phyloP scores from a whole-genome alignment of 2,888 invertebrate species.

The Sphaerophoria taeniata region DNA sequence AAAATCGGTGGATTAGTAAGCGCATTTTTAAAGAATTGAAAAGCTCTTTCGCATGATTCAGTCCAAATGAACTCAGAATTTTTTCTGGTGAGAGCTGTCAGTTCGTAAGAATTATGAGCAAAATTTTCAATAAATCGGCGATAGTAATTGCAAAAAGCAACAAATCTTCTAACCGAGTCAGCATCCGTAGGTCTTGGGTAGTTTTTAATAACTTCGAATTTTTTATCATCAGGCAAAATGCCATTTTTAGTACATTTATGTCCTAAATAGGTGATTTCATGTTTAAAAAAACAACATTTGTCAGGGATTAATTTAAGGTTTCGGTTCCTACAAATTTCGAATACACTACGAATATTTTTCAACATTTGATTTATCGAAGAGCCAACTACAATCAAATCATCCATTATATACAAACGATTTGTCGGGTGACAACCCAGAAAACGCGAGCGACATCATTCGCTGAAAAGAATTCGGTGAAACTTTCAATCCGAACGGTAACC shows the following conservation, averaged over 20 bases:
- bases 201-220: background rate
- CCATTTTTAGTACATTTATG: background rate
- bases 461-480: conserved; percentile 64
- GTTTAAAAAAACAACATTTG: background rate
- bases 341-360: background rate
- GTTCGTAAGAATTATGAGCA: conserved; percentile 8
- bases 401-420: conserved; percentile 73
- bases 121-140: conserved; percentile 53
- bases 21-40: conserved; percentile 24
- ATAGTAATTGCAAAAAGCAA: conserved; percentile 35
- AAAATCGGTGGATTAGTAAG: too few species aligned
- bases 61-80: conserved; percentile 44
- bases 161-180: conserved; percentile 24
- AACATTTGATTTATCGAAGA: conserved; percentile 52
- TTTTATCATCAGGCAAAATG: background rate
- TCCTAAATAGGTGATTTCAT: background rate
- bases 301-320: background rate
- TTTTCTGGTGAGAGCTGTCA: conserved; percentile 41
- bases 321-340: conserved; percentile 1
- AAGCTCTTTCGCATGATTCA: conserved; percentile 45
- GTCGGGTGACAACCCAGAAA: conserved; percentile 70
- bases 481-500: conserved; percentile 22
- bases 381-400: conserved; percentile 75
- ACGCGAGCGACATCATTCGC: conserved; percentile 75
- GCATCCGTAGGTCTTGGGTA: conserved; percentile 48